Evolutionary conservation across 64 coral and sea anemone genomes (phyloP), one percentile per base, ranked within the genome.

Genomic region (Anthopleura sola): DNA sequence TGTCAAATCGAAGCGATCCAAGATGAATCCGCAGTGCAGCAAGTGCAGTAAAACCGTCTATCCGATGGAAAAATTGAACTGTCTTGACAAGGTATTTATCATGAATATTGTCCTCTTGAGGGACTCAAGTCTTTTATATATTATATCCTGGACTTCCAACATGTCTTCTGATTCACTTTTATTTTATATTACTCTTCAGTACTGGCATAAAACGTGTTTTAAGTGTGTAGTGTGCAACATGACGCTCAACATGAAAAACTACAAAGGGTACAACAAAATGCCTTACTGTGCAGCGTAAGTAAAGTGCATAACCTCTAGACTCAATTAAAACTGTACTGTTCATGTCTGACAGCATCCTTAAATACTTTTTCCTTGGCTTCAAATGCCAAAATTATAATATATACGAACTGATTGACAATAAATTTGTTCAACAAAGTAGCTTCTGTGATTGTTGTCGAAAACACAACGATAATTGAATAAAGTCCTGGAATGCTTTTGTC

Each of bases 191-290:
- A 13, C 77, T 48, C 85, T 46, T 91, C 47, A 98, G 96, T 89
- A 49, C 60, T 98, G 96, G 96, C 96, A 98, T 48, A 98, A 98
- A 47, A 51, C 21, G 58, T 98, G 96, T 83, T 98, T 98, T 81
- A 92, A 78, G 40, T 98, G 96, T 53, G 87, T 87, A 18, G 60
- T 55, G 39, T 98, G 96, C 75, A 94, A 92, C 19, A 88, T 94
- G 96, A 91, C 93, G 14, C 68, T 98, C 6, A 98, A 88, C 29
- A 98, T 98, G 96, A 98, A 98, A 87, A 98, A 98, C 34, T 98
- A 98, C 53, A 98, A 98, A 64, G 96, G 96, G 0, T 98, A 98
- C 46, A 87, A 85, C 87, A 98, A 94, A 51, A 84, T 32, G 20
- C 96, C 96, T 8, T 98, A 94, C 56, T 98, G 96, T 36, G 21